These are phyloP conservation scores for Agrilus biguttatus DNA, from an alignment of 2,888 invertebrate genomes.

Conservation along the genomic window DNA sequence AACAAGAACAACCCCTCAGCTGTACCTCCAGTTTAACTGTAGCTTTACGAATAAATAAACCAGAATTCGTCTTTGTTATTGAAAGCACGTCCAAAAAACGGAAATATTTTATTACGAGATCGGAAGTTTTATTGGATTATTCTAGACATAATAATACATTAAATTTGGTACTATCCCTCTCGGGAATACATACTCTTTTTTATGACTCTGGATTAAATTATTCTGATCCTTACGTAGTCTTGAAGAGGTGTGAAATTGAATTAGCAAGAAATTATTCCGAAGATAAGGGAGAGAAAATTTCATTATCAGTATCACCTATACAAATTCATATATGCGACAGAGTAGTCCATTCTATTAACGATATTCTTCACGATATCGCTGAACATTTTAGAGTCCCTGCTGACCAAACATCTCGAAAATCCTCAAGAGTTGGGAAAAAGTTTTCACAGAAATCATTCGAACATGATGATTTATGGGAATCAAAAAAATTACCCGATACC, in stretches of 20 bases:
- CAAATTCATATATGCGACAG: conserved; percentile 59
- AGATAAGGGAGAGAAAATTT: conserved; percentile 52
- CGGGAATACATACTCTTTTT: conserved; percentile 40
- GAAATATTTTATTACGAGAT: conserved; percentile 42
- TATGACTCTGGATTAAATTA: conserved; percentile 24
- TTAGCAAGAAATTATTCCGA: conserved; percentile 46
- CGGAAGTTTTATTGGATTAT: conserved; percentile 56
- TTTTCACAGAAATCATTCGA: conserved; percentile 2
- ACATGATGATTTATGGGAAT: conserved; percentile 54
- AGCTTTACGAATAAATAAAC: conserved; percentile 58
- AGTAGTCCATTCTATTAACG: conserved; percentile 55
- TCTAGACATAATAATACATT: conserved; percentile 50
- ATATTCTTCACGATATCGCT: conserved; percentile 31
- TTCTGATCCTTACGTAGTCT: conserved; percentile 39
- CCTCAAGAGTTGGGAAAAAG: conserved; percentile 4
- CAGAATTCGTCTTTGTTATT: conserved; percentile 63
- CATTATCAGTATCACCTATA: conserved; percentile 49
- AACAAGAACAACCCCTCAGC: conserved; percentile 11
- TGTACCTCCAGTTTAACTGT: conserved; percentile 41
- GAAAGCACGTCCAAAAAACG: conserved; percentile 42
- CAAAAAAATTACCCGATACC: conserved; percentile 40
- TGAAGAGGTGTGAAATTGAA: conserved; percentile 58
- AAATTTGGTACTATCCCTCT: conserved; percentile 45
- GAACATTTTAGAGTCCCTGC: conserved; percentile 31
- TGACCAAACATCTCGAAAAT: conserved; percentile 12